Percentiles rank a stretch among this genome's conserved stretches.
Evolutionary conservation across 1,140 invertebrate genomes (phyloP).

Genomic region (Pogonus chalceus): DNA sequence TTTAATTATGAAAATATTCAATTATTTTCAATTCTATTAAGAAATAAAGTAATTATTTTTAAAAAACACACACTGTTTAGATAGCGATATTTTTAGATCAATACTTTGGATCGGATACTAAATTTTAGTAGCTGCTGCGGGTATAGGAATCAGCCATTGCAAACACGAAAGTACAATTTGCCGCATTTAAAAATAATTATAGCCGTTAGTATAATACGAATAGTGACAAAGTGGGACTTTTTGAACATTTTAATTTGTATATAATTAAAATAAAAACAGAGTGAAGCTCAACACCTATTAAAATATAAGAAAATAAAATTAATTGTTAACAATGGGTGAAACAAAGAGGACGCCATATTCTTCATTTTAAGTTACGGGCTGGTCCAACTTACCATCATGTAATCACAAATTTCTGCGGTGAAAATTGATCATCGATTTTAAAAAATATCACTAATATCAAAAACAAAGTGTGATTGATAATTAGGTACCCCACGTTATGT

Average conservation of each 20-base stretch:
- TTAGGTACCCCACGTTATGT: constrained; percentile 44
- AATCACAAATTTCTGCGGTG: constrained; percentile 45
- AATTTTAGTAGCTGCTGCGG: not conserved
- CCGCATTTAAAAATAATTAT: not conserved
- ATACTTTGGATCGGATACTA: not conserved
- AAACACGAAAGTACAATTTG: not conserved
- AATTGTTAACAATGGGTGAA: constrained; percentile 14
- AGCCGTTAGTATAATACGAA: not conserved
- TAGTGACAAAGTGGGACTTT: not conserved
- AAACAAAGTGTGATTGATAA: constrained; percentile 34
- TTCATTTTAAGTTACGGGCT: constrained; percentile 27
- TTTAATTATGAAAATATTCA: not conserved
- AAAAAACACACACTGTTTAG: not conserved
- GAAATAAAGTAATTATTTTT: no score
- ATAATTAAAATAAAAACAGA: constrained; percentile 27
- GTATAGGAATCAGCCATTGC: not conserved
- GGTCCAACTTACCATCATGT: constrained; percentile 49
- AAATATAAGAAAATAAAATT: not conserved
- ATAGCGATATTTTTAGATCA: not conserved
- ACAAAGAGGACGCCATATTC: constrained; percentile 54
- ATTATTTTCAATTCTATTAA: no score
- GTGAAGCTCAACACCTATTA: not conserved
- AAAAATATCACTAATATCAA: constrained; percentile 35
- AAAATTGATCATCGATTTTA: constrained; percentile 40
- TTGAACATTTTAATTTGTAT: constrained; percentile 8